phyloP scores from a whole-genome alignment of 2,797 vertebrate species.

The Mionectes olivaceus region DNA sequence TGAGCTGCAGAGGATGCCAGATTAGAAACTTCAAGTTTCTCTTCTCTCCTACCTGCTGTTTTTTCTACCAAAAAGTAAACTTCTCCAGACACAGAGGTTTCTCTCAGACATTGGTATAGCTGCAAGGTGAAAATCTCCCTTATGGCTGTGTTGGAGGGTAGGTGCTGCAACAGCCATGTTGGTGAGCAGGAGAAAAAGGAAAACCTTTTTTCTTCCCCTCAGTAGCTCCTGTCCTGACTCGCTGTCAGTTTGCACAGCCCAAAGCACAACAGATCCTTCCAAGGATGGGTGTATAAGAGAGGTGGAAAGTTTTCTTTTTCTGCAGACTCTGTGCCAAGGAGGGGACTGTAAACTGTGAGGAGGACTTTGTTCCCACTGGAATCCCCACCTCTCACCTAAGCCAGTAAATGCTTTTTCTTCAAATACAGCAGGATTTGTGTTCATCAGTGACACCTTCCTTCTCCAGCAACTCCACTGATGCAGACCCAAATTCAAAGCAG shows the following conservation, averaged over 20 bases:
- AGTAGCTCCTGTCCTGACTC: neutral
- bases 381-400: neutral
- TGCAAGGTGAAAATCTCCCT: neutral
- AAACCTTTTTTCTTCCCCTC: neutral
- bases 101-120: neutral
- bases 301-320: neutral
- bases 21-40: neutral
- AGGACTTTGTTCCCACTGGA: neutral
- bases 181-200: neutral
- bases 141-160: neutral
- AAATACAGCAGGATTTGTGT: neutral
- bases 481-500: neutral
- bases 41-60: neutral
- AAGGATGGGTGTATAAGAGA: neutral
- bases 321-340: neutral
- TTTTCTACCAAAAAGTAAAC: neutral
- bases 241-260: neutral
- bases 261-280: neutral
- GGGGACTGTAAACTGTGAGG: accelerated
- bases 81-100: neutral
- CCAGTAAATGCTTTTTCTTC: neutral
- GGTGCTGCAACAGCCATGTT: neutral
- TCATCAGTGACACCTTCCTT: neutral
- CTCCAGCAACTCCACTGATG: neutral
- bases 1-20: neutral